Evolutionary conservation across 2,888 invertebrate species (phyloP).

Genomic region (Cryptocephalus primarius): DNA sequence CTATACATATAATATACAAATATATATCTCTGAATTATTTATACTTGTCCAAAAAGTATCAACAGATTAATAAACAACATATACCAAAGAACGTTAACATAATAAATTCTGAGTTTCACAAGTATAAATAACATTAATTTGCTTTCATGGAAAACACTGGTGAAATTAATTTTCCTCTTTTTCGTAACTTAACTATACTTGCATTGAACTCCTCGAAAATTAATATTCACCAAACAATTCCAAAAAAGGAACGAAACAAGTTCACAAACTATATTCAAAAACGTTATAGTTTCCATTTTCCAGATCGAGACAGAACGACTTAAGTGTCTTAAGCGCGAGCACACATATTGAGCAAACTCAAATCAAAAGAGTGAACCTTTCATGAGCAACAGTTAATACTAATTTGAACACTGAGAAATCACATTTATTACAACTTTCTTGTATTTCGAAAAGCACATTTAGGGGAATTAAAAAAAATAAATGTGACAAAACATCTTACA

Average conservation of each 20-base stretch:
- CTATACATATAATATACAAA: constrained; percentile 22
- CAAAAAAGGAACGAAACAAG: constrained; percentile 16
- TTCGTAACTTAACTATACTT: constrained; percentile 5
- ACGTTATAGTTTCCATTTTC: no score
- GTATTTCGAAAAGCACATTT: not conserved
- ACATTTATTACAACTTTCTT: no score
- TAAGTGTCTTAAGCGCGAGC: no score
- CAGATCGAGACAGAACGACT: no score
- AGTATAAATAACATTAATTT: constrained; percentile 21
- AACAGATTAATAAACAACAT: constrained; percentile 11
- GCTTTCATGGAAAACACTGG: constrained; percentile 28
- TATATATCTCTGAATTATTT: constrained; percentile 11
- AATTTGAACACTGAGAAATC: no score
- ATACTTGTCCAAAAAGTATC: constrained; percentile 15
- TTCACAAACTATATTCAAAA: no score
- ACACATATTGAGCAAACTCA: no score
- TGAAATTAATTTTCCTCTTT: constrained; percentile 15
- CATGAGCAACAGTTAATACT: no score
- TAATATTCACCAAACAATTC: constrained; percentile 16
- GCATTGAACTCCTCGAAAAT: constrained; percentile 13
- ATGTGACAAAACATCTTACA: constrained; percentile 12
- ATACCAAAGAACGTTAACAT: constrained; percentile 1
- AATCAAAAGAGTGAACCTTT: no score
- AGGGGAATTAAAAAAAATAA: not conserved
- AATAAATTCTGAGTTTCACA: constrained; percentile 7